These are phyloP conservation scores for Lepidurus packardi DNA, from an alignment of 1,140 invertebrate genomes.

Conservation along the genomic window DNA sequence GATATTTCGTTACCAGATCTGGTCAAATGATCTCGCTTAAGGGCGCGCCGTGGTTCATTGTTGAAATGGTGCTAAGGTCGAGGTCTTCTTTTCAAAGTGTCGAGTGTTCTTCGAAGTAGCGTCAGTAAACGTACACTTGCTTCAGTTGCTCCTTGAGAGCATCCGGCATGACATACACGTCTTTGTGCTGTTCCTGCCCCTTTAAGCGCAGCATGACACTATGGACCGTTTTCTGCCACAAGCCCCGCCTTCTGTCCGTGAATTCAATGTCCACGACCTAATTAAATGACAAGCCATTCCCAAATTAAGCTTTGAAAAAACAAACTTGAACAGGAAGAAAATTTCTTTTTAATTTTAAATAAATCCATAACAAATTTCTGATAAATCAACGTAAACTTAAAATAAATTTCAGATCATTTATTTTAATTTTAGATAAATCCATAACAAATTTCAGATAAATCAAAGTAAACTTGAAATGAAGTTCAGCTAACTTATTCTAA, in stretches of 20 bases:
- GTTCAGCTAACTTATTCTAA: too few relatives aligned
- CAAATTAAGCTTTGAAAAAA: neutral
- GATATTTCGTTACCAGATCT: neutral
- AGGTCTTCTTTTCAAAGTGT: too few relatives aligned
- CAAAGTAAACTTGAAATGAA: too few relatives aligned
- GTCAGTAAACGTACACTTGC: slow-evolving; percentile 80
- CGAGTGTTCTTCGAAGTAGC: neutral
- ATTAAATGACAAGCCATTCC: neutral
- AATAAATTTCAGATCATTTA: too few relatives aligned
- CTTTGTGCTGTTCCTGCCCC: slow-evolving; percentile 40
- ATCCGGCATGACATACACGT: slow-evolving; percentile 73
- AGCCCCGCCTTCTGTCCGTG: slow-evolving; percentile 23
- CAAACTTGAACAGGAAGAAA: neutral
- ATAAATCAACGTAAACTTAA: neutral
- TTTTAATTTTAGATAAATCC: too few relatives aligned
- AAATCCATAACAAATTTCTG: neutral
- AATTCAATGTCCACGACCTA: neutral
- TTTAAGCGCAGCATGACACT: slow-evolving; percentile 30
- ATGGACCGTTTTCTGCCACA: slow-evolving; percentile 32
- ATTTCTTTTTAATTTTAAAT: too few relatives aligned
- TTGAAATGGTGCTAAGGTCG: too few relatives aligned
- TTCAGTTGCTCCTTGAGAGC: slow-evolving; percentile 79
- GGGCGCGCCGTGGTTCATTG: neutral
- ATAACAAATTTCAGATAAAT: neutral
- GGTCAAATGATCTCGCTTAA: neutral